Evolutionary conservation across 2,888 invertebrate genomes (phyloP).

Genomic region (Melinaea menophilus): DNA sequence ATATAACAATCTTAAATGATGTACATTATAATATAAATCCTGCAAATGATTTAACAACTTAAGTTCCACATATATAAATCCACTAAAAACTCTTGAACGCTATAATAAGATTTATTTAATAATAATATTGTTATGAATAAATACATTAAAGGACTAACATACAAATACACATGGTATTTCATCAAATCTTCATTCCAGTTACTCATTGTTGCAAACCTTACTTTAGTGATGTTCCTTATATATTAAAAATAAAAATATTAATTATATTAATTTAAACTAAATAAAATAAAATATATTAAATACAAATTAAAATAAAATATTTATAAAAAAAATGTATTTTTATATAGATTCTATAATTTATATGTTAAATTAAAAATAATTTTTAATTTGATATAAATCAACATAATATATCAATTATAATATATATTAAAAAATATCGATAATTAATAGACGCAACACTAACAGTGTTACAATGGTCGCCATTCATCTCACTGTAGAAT

Average conservation of each 20-base stretch:
- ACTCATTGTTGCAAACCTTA: constrained; percentile 55
- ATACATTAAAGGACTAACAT: constrained; percentile 55
- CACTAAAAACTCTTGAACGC: too few relatives aligned
- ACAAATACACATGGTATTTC: constrained; percentile 55
- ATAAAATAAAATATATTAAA: too few relatives aligned
- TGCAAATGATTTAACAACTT: too few relatives aligned
- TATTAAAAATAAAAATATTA: constrained; percentile 10
- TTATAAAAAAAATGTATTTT: too few relatives aligned
- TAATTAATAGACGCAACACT: constrained; percentile 40
- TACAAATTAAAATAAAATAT: too few relatives aligned
- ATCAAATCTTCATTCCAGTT: constrained; percentile 67
- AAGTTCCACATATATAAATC: too few relatives aligned
- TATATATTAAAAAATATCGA: constrained; percentile 14
- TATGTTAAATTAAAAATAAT: not conserved
- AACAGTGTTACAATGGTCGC: constrained; percentile 73
- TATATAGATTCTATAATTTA: too few relatives aligned
- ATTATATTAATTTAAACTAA: not conserved
- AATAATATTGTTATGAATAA: too few relatives aligned
- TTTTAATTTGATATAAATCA: not conserved
- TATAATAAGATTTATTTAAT: too few relatives aligned
- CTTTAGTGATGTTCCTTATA: constrained; percentile 38
- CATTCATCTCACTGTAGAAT: constrained; percentile 78
- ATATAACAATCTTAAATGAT: too few relatives aligned
- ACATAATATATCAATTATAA: constrained; percentile 6
- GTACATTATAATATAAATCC: too few relatives aligned